Conservation (phyloP, 1,140 invertebrate species). For the Chrysomallon squamiferum region DNA sequence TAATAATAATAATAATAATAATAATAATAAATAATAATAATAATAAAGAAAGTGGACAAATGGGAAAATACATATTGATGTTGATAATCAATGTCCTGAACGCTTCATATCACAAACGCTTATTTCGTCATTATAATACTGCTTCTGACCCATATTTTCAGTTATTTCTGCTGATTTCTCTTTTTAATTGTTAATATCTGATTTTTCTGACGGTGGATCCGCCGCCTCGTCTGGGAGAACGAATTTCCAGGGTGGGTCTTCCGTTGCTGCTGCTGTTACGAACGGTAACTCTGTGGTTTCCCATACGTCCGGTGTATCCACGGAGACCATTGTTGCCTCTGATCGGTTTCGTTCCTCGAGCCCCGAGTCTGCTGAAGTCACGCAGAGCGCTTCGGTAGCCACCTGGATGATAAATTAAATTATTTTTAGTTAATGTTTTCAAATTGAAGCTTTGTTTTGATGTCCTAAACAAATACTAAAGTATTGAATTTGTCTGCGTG, state of each 20-base stretch:
- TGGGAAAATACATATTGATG: slow-evolving; percentile 7
- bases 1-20: too few relatives aligned
- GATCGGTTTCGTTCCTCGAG: slow-evolving; percentile 1
- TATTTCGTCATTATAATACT: slow-evolving; percentile 3
- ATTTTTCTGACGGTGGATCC: slow-evolving; percentile 19
- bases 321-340: neutral
- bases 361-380: slow-evolving; percentile 15
- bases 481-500: too few relatives aligned
- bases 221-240: slow-evolving; percentile 1
- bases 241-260: slow-evolving; percentile 19
- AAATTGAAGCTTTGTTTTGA: too few relatives aligned
- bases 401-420: too few relatives aligned
- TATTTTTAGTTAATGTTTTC: too few relatives aligned
- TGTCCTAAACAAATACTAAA: too few relatives aligned
- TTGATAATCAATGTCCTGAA: slow-evolving; percentile 10
- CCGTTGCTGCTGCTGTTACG: slow-evolving; percentile 15
- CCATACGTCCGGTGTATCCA: slow-evolving; percentile 10
- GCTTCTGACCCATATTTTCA: slow-evolving; percentile 8
- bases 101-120: slow-evolving; percentile 8
- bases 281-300: slow-evolving; percentile 16
- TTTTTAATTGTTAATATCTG: slow-evolving; percentile 10
- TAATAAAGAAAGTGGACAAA: slow-evolving; percentile 12
- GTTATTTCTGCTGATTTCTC: neutral
- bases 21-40: too few relatives aligned
- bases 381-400: slow-evolving; percentile 15